Evolutionary conservation across 2,797 vertebrate genomes (phyloP).

Genomic region (Paguma larvata): DNA sequence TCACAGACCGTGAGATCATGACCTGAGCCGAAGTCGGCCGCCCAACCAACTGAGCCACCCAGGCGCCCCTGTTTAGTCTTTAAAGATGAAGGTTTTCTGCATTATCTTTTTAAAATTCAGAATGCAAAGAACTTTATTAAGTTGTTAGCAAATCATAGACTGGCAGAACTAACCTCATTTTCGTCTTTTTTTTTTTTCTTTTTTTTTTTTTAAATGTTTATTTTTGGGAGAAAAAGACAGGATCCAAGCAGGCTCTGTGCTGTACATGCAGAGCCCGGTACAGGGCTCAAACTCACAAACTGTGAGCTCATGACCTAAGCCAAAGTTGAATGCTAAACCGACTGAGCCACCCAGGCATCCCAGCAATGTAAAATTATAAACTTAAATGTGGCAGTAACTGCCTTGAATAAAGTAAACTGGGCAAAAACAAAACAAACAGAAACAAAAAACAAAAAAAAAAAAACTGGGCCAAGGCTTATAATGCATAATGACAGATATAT

Average conservation of each 20-base stretch:
- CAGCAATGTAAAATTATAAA: slow-evolving; percentile 21
- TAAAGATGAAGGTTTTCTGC: slow-evolving; percentile 29
- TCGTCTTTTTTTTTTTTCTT: neutral
- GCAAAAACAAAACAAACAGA: no score
- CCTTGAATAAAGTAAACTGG: neutral
- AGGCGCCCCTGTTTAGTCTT: slow-evolving; percentile 23
- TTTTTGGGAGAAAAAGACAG: no score
- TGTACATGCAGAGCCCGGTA: no score
- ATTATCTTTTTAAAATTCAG: slow-evolving; percentile 42
- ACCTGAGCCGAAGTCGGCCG: no score
- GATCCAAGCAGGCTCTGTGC: no score
- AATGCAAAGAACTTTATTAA: slow-evolving; percentile 41
- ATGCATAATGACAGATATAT: neutral
- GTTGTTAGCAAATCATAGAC: slow-evolving; percentile 30
- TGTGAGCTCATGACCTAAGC: no score
- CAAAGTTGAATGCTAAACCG: no score
- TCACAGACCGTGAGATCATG: no score
- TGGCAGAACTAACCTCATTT: neutral
- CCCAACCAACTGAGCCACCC: no score
- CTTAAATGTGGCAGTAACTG: neutral
- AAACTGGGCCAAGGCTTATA: neutral
- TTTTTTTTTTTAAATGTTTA: no score
- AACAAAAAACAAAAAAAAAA: neutral
- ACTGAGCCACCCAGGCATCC: no score
- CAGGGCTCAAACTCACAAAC: no score